These are phyloP conservation scores for Damaliscus lunatus DNA, from an alignment of 2,113 vertebrate genomes.

Conservation along the genomic window DNA sequence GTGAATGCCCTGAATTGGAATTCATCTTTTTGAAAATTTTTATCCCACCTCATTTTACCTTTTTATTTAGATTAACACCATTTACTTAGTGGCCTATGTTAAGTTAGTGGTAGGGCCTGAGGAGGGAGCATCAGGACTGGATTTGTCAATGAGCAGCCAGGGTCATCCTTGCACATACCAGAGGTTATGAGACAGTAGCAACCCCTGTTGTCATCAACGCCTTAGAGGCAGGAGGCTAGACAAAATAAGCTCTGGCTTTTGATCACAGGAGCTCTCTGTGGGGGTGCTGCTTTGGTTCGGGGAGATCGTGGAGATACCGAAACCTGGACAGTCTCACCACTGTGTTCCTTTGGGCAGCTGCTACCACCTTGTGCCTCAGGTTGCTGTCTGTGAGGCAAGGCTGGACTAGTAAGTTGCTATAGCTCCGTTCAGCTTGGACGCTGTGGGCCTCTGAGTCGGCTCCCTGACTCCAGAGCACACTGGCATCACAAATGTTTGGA, in stretches of 20 bases:
- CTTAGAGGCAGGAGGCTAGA: background rate
- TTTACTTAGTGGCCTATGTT: background rate
- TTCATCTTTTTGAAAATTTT: background rate
- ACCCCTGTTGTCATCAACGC: background rate
- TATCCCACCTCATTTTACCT: background rate
- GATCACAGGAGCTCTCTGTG: background rate
- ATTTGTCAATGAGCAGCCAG: background rate
- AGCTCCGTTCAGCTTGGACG: background rate
- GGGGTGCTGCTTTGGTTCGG: background rate
- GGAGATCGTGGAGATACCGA: background rate
- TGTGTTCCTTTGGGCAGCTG: background rate
- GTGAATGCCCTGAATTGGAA: background rate
- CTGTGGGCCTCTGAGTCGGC: background rate
- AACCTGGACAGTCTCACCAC: background rate
- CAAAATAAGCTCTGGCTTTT: background rate
- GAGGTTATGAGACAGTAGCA: background rate
- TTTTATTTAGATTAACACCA: background rate
- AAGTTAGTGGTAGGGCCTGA: background rate
- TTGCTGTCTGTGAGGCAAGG: background rate
- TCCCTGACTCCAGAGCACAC: background rate
- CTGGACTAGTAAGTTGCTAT: rapidly evolving
- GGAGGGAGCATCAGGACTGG: rapidly evolving
- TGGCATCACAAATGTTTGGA: background rate
- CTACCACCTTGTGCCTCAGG: background rate
- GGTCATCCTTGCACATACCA: background rate